Base-by-base conservation (phyloP, 2,113 vertebrate genomes). In the Crotophaga sulcirostris region DNA sequence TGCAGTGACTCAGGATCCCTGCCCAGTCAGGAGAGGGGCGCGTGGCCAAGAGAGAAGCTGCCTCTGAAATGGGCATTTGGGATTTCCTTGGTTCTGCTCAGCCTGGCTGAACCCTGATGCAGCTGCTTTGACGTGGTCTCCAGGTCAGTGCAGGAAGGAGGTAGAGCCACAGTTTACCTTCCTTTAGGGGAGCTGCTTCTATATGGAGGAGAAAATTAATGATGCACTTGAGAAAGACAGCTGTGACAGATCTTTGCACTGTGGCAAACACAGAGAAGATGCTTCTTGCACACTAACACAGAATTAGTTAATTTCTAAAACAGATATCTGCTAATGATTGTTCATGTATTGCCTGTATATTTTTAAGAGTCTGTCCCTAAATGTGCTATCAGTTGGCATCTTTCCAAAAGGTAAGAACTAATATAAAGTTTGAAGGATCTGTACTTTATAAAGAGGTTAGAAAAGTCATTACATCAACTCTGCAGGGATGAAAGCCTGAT, bases 191-290 rank as follows among this genome's bases (percentile, higher is more conserved):
- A 81, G 8, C 38, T 55, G 6, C 16, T 59, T 67, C 38, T 31
- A 7, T 45, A n/a, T 0, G 1, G 26, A 80, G 6, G 20, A 45
- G 29, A 52, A 78, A 76, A 47, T 38, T 59, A 42, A 31, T 1
- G 0, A 19, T 4, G 10, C 4, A 13, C 60, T 84, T 52, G 33
- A 64, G 73, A 40, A 86, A n/a, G 21, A 36, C 2, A 34, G 14
- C 1, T 47, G 29, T 26, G 28, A 5, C 13, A 60, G 62, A 47
- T 33, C 20, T 36, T 49, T 51, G 42, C n/a, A 33, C 16, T 3
- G 3, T 1, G 7, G 36, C 6, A 38, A 33, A 17, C 6, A 16
- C 0, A 1, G 4, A 25, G 10, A 26, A 25, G 11, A 29, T 7
- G 10, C 4, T 38, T 74, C 38, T 54, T 9, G 36, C 45, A 29